Conservation (phyloP, 2,113 vertebrate genomes). For the Daboia siamensis region DNA sequence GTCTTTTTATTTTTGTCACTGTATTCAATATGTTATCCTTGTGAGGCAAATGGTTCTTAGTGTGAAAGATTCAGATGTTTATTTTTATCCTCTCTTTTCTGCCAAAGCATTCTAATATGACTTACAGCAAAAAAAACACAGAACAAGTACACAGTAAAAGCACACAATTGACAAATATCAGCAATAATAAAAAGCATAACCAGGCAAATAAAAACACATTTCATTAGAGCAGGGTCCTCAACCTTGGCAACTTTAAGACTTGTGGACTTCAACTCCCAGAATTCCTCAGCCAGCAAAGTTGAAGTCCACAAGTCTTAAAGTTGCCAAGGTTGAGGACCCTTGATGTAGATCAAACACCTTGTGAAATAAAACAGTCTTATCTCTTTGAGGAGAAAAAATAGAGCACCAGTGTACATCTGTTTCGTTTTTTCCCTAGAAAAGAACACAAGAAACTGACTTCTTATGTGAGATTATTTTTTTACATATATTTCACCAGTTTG, state of each 20-base stretch:
- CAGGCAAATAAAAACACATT: not conserved
- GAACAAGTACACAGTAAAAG: not conserved
- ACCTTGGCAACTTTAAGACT: too few species aligned
- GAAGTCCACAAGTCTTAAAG: too few species aligned
- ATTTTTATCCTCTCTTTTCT: not conserved
- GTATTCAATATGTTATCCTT: not conserved
- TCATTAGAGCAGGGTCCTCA: too few species aligned
- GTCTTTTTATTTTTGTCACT: not conserved
- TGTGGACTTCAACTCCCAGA: too few species aligned
- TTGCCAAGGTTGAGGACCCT: too few species aligned
- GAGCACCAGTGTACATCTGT: not conserved
- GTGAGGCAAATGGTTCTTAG: not conserved
- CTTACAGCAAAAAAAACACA: not conserved
- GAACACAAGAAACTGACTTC: not conserved
- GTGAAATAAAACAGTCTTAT: not conserved
- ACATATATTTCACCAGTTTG: not conserved
- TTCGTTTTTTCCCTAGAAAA: not conserved
- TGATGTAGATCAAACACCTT: not conserved
- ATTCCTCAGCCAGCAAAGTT: too few species aligned
- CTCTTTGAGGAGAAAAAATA: not conserved
- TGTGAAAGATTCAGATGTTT: not conserved
- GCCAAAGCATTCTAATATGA: not conserved
- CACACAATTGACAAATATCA: not conserved
- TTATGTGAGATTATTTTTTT: not conserved
- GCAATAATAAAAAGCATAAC: not conserved